phyloP scores from a whole-genome alignment of 2,888 invertebrate genomes.

The Ditylenchus weischeri region DNA sequence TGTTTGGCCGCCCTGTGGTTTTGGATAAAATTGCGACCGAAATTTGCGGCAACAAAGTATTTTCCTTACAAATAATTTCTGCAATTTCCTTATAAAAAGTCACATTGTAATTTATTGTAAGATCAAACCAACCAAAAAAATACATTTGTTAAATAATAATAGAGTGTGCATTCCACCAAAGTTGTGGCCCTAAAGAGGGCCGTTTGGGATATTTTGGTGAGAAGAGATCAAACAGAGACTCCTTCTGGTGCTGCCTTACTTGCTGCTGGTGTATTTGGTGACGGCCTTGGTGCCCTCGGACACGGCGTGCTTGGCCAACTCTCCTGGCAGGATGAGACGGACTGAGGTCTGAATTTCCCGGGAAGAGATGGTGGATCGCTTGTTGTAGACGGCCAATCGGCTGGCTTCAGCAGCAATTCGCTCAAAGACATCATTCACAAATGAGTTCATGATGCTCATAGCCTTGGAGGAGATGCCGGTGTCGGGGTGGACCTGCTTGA shows the following conservation, averaged over 20 bases:
- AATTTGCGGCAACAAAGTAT: too few relatives aligned
- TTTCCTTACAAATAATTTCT: too few relatives aligned
- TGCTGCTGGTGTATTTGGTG: constrained; percentile 65
- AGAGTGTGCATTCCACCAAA: constrained; percentile 2
- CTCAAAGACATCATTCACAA: constrained; percentile 74
- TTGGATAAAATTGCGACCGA: too few relatives aligned
- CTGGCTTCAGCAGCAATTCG: constrained; percentile 66
- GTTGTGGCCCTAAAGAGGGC: constrained; percentile 35
- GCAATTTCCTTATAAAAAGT: too few relatives aligned
- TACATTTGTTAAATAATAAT: too few relatives aligned
- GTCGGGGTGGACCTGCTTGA: constrained; percentile 66
- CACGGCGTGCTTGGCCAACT: constrained; percentile 72
- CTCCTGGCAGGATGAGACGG: constrained; percentile 71
- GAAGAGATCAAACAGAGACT: constrained; percentile 2
- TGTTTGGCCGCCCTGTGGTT: too few relatives aligned
- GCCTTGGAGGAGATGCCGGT: constrained; percentile 71
- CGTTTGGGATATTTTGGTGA: constrained; percentile 27
- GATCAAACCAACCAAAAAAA: too few relatives aligned
- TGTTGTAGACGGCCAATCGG: constrained; percentile 68
- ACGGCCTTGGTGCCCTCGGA: constrained; percentile 70
- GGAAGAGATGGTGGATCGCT: constrained; percentile 69
- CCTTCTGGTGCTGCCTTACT: constrained; percentile 37
- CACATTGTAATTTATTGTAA: too few relatives aligned
- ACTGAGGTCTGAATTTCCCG: constrained; percentile 73
- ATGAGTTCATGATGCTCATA: constrained; percentile 74